phyloP scores from a whole-genome alignment of 64 coral and sea anemone genomes.

The Montipora foliosa region DNA sequence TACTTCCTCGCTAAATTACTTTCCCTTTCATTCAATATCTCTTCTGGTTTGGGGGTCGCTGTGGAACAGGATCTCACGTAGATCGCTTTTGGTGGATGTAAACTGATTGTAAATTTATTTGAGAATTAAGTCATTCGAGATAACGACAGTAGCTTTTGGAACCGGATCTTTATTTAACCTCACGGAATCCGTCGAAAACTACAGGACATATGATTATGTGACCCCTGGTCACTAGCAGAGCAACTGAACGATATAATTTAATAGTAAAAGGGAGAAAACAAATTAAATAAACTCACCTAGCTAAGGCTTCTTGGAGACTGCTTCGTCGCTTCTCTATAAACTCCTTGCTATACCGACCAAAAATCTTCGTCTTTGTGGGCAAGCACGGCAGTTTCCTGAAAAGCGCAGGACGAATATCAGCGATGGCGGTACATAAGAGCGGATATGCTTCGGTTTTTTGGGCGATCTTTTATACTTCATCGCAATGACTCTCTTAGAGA shows the following conservation, averaged over 20 bases:
- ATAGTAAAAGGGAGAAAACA: neutral
- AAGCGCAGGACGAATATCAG: neutral
- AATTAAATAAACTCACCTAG: neutral
- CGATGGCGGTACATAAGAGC: neutral
- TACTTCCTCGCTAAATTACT: neutral
- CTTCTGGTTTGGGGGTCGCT: no score
- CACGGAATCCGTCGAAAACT: no score
- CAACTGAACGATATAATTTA: neutral
- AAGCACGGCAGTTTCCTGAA: constrained; percentile 24
- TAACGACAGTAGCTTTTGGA: no score
- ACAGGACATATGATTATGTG: no score
- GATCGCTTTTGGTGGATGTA: no score
- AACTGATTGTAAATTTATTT: no score
- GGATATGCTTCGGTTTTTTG: neutral
- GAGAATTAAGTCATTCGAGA: no score
- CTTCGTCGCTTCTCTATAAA: constrained; percentile 39
- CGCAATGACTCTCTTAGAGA: neutral
- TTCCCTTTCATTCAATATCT: no score
- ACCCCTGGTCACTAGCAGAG: neutral
- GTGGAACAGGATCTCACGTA: no score
- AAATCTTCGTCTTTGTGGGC: constrained; percentile 23
- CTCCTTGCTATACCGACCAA: constrained; percentile 24
- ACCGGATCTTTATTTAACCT: no score
- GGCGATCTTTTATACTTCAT: neutral
- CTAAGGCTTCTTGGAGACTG: constrained; percentile 32